Percentiles rank a stretch among this genome's conserved stretches.
These are phyloP conservation scores for Pseudococcus longispinus DNA, from an alignment of 2,888 invertebrate genomes.

Conservation along the genomic window DNA sequence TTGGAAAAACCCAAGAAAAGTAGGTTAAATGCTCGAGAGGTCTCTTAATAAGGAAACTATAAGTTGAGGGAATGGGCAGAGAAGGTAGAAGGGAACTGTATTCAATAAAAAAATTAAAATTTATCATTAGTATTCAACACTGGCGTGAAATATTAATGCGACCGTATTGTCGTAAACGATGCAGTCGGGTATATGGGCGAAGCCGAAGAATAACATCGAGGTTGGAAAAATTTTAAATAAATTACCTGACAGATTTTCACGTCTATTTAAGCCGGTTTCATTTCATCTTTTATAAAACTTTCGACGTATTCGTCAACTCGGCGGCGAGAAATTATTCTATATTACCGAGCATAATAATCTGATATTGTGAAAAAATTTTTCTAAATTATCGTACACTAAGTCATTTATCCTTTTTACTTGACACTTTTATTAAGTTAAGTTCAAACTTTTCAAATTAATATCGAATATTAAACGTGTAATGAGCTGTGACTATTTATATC, in stretches of 20 bases:
- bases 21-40: neutral
- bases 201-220: constrained; percentile 18
- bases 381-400: constrained; percentile 1
- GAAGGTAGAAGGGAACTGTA: neutral
- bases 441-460: constrained; percentile 41
- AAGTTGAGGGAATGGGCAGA: neutral
- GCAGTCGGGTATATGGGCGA: neutral
- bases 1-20: neutral
- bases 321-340: constrained; percentile 30
- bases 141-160: constrained; percentile 17
- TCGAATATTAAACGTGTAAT: constrained; percentile 33
- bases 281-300: constrained; percentile 47
- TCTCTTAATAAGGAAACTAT: neutral
- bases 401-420: constrained; percentile 44
- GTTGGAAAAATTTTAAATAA: constrained; percentile 38
- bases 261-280: constrained; percentile 41
- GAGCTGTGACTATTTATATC: constrained; percentile 32
- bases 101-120: constrained; percentile 25
- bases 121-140: neutral
- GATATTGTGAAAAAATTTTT: constrained; percentile 35
- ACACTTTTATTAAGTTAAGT: constrained; percentile 38
- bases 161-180: neutral
- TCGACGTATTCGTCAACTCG: constrained; percentile 40
- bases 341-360: constrained; percentile 42
- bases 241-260: constrained; percentile 45